A percentile compares a stretch with the other conserved stretches of the same genome.
These are phyloP conservation scores for Perca schrenkii DNA, from an alignment of 2,113 vertebrate species.

Conservation along the genomic window DNA sequence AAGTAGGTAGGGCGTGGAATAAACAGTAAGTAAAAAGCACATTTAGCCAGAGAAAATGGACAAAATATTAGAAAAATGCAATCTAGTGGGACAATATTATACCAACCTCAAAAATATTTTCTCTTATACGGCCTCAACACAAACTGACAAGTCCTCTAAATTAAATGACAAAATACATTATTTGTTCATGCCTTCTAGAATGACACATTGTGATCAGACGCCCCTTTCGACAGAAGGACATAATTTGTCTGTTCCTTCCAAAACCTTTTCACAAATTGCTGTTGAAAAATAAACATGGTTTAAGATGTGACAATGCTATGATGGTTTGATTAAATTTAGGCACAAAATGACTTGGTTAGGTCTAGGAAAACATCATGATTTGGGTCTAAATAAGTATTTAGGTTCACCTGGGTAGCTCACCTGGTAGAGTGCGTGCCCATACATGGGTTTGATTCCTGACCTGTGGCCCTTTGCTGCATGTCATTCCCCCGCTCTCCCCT, in stretches of 20 bases:
- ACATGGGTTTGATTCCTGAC: too few relatives aligned
- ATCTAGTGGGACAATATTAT: neutral
- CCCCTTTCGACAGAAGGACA: neutral
- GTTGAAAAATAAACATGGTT: too few relatives aligned
- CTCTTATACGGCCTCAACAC: neutral
- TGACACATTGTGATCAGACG: neutral
- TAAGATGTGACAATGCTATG: neutral
- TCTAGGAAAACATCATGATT: neutral
- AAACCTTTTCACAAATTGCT: neutral
- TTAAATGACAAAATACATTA: neutral
- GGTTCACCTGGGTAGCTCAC: too few relatives aligned
- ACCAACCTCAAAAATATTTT: neutral
- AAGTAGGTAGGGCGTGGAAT: constrained; percentile 15
- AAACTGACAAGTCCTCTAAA: neutral
- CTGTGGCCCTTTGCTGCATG: too few relatives aligned
- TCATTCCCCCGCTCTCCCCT: too few relatives aligned
- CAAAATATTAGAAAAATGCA: neutral
- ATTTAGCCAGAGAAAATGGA: neutral
- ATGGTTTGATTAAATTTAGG: neutral
- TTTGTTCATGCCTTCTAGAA: neutral
- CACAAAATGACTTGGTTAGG: neutral
- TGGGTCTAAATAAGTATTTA: neutral
- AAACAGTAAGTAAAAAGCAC: constrained; percentile 5
- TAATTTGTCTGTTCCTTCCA: neutral
- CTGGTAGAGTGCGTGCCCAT: too few relatives aligned